phyloP scores from a whole-genome alignment of 1,140 invertebrate genomes.

The Homarus americanus region DNA sequence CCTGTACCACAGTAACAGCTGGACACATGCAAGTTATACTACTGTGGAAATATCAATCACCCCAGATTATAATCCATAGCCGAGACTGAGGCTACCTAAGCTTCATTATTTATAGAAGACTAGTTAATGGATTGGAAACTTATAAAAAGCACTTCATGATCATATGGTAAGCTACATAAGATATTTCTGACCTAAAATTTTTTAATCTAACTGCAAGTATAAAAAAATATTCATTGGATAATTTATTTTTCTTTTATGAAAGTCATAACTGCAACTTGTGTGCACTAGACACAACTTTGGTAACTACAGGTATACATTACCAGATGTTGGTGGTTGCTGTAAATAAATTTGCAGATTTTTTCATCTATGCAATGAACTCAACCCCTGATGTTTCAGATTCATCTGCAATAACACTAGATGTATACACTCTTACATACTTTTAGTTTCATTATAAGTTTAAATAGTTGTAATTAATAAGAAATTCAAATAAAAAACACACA shows the following conservation, averaged over 20 bases:
- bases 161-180: background rate
- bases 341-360: background rate
- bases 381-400: background rate
- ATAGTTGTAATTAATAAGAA: constrained; percentile 3
- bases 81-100: background rate
- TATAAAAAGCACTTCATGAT: background rate
- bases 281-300: background rate
- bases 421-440: background rate
- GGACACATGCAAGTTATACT: constrained; percentile 34
- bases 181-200: background rate
- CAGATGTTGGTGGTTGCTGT: background rate
- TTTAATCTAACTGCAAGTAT: constrained; percentile 11
- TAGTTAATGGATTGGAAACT: background rate
- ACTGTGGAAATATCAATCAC: background rate
- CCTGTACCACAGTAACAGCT: constrained; percentile 16
- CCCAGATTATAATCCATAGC: constrained; percentile 6
- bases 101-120: background rate
- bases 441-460: background rate
- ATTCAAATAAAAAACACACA: constrained; percentile 20
- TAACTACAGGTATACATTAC: background rate
- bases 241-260: background rate
- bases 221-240: constrained; percentile 32
- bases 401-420: background rate
- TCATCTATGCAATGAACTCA: background rate
- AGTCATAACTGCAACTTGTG: background rate